Evolutionary conservation across 2,113 vertebrate species (phyloP).

Genomic region (Polypterus bichir): DNA sequence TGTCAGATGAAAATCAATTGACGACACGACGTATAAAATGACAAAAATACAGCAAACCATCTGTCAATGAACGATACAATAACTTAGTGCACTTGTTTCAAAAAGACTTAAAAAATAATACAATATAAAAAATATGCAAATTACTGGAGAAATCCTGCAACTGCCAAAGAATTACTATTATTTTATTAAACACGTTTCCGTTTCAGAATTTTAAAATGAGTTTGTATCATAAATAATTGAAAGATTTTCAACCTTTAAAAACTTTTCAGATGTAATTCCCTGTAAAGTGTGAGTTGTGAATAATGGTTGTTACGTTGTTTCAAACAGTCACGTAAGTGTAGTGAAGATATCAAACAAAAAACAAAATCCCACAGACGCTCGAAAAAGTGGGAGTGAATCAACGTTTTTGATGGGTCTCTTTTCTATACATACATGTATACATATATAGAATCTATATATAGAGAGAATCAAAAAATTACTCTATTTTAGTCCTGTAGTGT

Average conservation of each 20-base stretch:
- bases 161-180: too few species aligned
- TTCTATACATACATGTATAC: background rate
- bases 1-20: too few species aligned
- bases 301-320: slow-evolving; percentile 23
- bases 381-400: background rate
- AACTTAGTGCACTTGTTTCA: too few species aligned
- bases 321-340: slow-evolving; percentile 35
- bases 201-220: too few species aligned
- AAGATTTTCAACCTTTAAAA: background rate
- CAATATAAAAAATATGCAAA: too few species aligned
- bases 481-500: background rate
- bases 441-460: background rate
- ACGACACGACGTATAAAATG: too few species aligned
- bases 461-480: background rate
- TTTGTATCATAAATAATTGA: too few species aligned
- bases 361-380: background rate
- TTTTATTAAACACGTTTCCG: too few species aligned
- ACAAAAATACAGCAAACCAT: too few species aligned
- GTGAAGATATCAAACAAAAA: slow-evolving; percentile 11
- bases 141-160: too few species aligned
- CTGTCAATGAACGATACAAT: too few species aligned
- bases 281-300: slow-evolving; percentile 21
- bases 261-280: background rate
- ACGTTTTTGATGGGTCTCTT: background rate
- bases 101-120: too few species aligned